phyloP scores from a whole-genome alignment of 2,797 vertebrate species.

The Pogoniulus pusillus region DNA sequence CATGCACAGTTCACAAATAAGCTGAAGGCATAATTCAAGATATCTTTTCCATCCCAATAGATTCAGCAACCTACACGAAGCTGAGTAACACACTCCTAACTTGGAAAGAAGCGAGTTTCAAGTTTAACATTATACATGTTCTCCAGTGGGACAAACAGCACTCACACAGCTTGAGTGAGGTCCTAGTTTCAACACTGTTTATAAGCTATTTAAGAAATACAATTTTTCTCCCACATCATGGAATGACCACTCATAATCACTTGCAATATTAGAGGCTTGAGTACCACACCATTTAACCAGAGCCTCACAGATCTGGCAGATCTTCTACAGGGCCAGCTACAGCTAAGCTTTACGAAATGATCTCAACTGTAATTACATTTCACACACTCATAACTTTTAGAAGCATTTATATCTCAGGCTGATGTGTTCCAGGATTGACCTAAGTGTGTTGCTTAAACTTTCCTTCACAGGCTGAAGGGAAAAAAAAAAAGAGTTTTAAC shows the following conservation, averaged over 20 bases:
- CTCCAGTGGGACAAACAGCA: background rate
- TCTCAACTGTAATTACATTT: constrained; percentile 46
- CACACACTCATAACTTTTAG: constrained; percentile 20
- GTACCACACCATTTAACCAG: background rate
- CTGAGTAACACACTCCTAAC: background rate
- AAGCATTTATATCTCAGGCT: constrained; percentile 25
- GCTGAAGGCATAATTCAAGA: background rate
- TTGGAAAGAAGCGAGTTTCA: background rate
- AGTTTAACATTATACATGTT: background rate
- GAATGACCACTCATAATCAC: background rate
- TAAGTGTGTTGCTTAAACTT: background rate
- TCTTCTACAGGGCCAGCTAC: background rate
- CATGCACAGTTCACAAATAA: background rate
- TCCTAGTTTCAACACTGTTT: background rate
- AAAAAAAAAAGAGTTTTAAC: background rate
- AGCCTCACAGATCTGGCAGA: background rate
- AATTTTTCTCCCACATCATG: background rate
- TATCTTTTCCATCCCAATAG: background rate
- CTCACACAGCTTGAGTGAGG: background rate
- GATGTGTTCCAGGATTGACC: constrained; percentile 5
- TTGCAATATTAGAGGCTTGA: background rate
- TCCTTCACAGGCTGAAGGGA: background rate
- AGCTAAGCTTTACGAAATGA: constrained; percentile 13
- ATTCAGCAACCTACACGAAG: background rate
- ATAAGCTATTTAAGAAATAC: background rate